phyloP scores from a whole-genome alignment of 2,113 vertebrate genomes.

The Ageneiosus marmoratus region DNA sequence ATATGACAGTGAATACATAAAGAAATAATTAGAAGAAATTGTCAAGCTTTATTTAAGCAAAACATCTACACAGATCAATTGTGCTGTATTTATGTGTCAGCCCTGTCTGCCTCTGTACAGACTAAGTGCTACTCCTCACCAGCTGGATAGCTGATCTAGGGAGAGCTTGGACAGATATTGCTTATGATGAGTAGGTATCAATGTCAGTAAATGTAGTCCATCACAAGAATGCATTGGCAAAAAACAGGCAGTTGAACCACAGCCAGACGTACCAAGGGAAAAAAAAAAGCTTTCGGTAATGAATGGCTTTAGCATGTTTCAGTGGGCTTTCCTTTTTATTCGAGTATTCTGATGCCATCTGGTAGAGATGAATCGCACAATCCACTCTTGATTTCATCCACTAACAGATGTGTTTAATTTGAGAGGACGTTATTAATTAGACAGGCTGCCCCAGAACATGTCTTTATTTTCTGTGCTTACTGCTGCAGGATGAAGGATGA shows the following conservation, averaged over 20 bases:
- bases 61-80: constrained; percentile 16
- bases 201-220: neutral
- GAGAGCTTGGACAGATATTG: constrained; percentile 5
- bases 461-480: constrained; percentile 9
- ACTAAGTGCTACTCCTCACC: neutral
- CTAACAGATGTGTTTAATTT: constrained; percentile 33
- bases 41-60: neutral
- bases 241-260: neutral
- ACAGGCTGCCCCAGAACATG: neutral
- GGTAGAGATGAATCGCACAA: constrained; percentile 9
- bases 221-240: neutral
- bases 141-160: neutral
- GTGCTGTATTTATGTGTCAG: neutral
- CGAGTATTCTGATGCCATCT: constrained; percentile 32
- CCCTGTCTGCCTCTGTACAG: neutral
- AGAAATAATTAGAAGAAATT: neutral
- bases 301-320: constrained; percentile 4
- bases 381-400: constrained; percentile 6
- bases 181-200: constrained; percentile 9
- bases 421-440: constrained; percentile 26
- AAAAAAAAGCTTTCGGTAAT: neutral
- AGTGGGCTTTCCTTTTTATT: constrained; percentile 20
- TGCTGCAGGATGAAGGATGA: neutral
- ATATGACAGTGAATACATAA: neutral
- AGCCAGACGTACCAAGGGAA: neutral